Evolutionary conservation across 1,140 invertebrate species (phyloP).

Genomic region (Tetragonula clypearis): DNA sequence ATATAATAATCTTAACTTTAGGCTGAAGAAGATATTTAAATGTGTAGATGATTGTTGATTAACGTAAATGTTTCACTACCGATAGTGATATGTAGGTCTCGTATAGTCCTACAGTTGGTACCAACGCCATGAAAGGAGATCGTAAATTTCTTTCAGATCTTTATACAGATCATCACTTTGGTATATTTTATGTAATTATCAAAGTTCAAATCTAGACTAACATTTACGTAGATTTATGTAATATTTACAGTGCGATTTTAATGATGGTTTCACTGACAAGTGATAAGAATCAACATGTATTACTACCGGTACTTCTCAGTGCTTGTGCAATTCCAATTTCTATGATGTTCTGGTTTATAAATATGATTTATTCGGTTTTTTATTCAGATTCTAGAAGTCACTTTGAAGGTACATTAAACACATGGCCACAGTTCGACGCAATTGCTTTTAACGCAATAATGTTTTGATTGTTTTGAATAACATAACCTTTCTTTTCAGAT

Average conservation of each 20-base stretch:
- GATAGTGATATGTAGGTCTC: background rate
- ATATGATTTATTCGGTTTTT: conserved; percentile 85
- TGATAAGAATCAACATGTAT: conserved; percentile 56
- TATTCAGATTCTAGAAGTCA: conserved; percentile 77
- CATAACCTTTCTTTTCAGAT: conserved; percentile 79
- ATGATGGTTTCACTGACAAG: conserved; percentile 30
- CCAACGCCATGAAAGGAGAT: too few relatives aligned
- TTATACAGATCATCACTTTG: background rate
- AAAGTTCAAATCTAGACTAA: background rate
- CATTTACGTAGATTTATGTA: background rate
- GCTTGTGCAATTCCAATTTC: conserved; percentile 87
- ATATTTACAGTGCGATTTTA: background rate
- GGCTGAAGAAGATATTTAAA: background rate
- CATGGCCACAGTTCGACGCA: background rate
- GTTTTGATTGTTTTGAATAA: background rate
- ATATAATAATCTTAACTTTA: background rate
- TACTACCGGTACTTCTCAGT: conserved; percentile 85
- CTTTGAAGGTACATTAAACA: conserved; percentile 82
- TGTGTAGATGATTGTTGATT: background rate
- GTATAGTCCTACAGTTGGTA: background rate
- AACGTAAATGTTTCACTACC: background rate
- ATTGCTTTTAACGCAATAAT: background rate
- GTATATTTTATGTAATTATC: background rate
- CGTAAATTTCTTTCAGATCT: background rate
- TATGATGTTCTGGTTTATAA: conserved; percentile 88